phyloP scores from a whole-genome alignment of 2,113 vertebrate species.

The Eulemur rufifrons region DNA sequence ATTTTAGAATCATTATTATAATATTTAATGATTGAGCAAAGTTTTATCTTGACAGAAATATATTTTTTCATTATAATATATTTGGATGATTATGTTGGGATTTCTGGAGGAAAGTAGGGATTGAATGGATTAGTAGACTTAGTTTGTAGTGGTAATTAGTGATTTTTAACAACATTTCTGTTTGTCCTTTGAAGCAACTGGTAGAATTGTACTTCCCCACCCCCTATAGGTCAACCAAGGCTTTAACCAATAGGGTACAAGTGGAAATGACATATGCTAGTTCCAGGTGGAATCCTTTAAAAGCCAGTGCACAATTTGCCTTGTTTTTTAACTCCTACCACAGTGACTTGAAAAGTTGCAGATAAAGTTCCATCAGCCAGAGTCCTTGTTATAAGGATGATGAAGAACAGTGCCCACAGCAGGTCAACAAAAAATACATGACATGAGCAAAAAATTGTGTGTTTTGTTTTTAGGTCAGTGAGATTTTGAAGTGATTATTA shows the following conservation, averaged over 20 bases:
- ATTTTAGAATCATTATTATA: neutral
- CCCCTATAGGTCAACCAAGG: neutral
- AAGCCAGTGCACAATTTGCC: neutral
- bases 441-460: neutral
- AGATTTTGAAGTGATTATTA: neutral
- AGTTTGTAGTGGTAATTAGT: neutral
- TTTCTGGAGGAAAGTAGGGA: neutral
- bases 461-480: neutral
- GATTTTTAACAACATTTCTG: neutral
- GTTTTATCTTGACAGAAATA: neutral
- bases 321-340: neutral
- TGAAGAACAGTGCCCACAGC: neutral
- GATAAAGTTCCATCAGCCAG: neutral
- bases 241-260: neutral
- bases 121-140: neutral
- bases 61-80: neutral
- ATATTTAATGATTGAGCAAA: neutral
- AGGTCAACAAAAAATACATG: neutral
- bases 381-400: neutral
- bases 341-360: neutral
- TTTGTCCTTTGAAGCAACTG: neutral
- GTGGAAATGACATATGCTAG: neutral
- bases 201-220: neutral
- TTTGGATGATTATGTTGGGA: neutral
- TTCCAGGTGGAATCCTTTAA: neutral